A percentile compares a stretch with the other conserved stretches of the same genome.
phyloP scores from a whole-genome alignment of 1,140 invertebrate genomes.

The Drosophila kohkoa region DNA sequence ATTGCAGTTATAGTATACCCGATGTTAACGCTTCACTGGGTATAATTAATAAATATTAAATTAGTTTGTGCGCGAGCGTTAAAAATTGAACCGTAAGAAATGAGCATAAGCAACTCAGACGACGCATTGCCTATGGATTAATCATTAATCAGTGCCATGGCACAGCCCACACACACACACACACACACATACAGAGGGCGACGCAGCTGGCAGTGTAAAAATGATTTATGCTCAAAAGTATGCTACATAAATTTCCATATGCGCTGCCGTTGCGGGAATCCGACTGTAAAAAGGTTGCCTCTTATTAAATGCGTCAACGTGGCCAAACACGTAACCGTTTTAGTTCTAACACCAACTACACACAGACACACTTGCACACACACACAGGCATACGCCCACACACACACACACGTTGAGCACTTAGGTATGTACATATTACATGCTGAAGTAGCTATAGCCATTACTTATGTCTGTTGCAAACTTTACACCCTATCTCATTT shows the following conservation, averaged over 20 bases:
- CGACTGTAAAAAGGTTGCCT: slow-evolving; percentile 37
- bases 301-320: slow-evolving; percentile 54
- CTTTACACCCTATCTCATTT: not conserved
- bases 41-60: slow-evolving; percentile 63
- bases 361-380: slow-evolving; percentile 12
- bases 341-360: slow-evolving; percentile 29
- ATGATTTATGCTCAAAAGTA: slow-evolving; percentile 58
- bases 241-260: slow-evolving; percentile 58
- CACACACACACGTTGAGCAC: not conserved
- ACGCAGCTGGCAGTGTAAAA: slow-evolving; percentile 44
- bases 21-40: slow-evolving; percentile 12
- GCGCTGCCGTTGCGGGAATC: slow-evolving; percentile 31
- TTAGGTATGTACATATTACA: slow-evolving; percentile 15
- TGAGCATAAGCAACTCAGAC: slow-evolving; percentile 29
- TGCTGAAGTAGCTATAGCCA: slow-evolving; percentile 15
- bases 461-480: slow-evolving; percentile 16
- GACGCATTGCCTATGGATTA: slow-evolving; percentile 63
- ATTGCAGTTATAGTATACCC: slow-evolving; percentile 18
- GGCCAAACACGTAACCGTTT: slow-evolving; percentile 35
- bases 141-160: slow-evolving; percentile 61
- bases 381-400: not conserved
- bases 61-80: slow-evolving; percentile 39
- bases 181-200: slow-evolving; percentile 1
- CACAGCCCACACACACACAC: slow-evolving; percentile 11
- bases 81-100: slow-evolving; percentile 51